Evolutionary conservation across 1,140 invertebrate genomes (phyloP).

Genomic region (Patella vulgata): DNA sequence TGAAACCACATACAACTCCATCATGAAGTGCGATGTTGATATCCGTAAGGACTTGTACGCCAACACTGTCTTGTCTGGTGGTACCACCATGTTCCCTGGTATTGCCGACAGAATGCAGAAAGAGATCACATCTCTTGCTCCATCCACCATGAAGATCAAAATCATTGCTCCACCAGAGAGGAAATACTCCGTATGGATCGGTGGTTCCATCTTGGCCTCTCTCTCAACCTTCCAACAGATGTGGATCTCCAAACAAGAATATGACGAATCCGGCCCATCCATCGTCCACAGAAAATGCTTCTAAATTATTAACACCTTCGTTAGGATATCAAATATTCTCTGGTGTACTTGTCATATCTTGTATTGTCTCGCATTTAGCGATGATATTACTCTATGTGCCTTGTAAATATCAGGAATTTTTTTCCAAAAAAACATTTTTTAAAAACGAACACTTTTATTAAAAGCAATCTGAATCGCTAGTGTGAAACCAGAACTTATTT

Average conservation of each 20-base stretch:
- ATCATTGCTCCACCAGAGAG: slow-evolving; percentile 72
- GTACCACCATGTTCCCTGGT: slow-evolving; percentile 78
- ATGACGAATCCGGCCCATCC: slow-evolving; percentile 91
- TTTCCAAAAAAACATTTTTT: too few species aligned
- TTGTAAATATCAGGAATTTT: too few species aligned
- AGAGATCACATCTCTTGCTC: slow-evolving; percentile 62
- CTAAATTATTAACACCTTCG: slow-evolving; percentile 71
- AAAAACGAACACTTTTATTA: too few species aligned
- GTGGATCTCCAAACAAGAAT: slow-evolving; percentile 78
- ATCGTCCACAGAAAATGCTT: slow-evolving; percentile 97
- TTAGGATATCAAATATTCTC: background rate
- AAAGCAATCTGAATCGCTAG: too few species aligned
- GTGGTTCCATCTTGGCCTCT: slow-evolving; percentile 73
- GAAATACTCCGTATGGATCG: slow-evolving; percentile 68
- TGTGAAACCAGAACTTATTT: too few species aligned
- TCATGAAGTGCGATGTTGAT: slow-evolving; percentile 76
- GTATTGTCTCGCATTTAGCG: too few species aligned
- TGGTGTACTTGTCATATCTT: too few species aligned
- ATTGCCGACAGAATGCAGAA: slow-evolving; percentile 72
- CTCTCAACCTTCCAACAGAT: slow-evolving; percentile 75
- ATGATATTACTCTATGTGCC: too few species aligned
- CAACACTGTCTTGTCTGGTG: slow-evolving; percentile 93
- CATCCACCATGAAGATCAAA: slow-evolving; percentile 74
- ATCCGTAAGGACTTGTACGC: slow-evolving; percentile 92
- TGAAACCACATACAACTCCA: slow-evolving; percentile 89